phyloP scores from a whole-genome alignment of 2,888 invertebrate species.

The Macroteleia sp. region DNA sequence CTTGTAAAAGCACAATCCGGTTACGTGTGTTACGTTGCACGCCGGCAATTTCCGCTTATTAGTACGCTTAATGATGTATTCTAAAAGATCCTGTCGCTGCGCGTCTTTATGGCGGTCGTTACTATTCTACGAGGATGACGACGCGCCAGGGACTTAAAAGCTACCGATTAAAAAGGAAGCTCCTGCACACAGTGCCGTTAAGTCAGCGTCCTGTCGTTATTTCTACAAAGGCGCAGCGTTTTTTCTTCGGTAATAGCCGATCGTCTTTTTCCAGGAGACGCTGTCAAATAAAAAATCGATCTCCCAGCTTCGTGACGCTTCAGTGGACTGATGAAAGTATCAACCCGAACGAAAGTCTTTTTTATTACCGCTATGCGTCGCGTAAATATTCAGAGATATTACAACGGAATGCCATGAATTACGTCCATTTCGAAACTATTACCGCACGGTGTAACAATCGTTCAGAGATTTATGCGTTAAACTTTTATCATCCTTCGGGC shows the following conservation, averaged over 20 bases:
- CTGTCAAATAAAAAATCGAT: constrained; percentile 52
- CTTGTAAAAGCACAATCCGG: constrained; percentile 43
- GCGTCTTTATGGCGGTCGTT: constrained; percentile 55
- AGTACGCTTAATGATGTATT: constrained; percentile 65
- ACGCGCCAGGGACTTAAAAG: constrained; percentile 50
- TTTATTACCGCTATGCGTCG: constrained; percentile 18
- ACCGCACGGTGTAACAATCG: constrained; percentile 39
- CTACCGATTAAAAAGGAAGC: constrained; percentile 63
- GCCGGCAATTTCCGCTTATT: constrained; percentile 62
- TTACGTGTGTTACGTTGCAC: constrained; percentile 38
- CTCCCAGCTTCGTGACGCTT: constrained; percentile 28
- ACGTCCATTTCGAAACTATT: constrained; percentile 35
- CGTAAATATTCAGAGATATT: constrained; percentile 42
- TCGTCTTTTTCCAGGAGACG: constrained; percentile 37
- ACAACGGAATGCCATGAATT: constrained; percentile 25
- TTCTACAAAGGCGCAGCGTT: constrained; percentile 39
- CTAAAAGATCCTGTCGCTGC: constrained; percentile 50
- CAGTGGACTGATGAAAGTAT: constrained; percentile 22
- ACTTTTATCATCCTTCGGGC: constrained; percentile 37
- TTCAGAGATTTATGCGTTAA: constrained; percentile 34
- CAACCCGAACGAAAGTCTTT: neutral
- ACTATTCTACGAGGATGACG: constrained; percentile 45
- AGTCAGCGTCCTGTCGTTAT: constrained; percentile 59
- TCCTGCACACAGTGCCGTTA: constrained; percentile 49
- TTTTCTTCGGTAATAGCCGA: constrained; percentile 48